Percentiles rank a stretch among this genome's conserved stretches.
phyloP scores from a whole-genome alignment of 2,797 vertebrate species.

The Sphenodon punctatus region DNA sequence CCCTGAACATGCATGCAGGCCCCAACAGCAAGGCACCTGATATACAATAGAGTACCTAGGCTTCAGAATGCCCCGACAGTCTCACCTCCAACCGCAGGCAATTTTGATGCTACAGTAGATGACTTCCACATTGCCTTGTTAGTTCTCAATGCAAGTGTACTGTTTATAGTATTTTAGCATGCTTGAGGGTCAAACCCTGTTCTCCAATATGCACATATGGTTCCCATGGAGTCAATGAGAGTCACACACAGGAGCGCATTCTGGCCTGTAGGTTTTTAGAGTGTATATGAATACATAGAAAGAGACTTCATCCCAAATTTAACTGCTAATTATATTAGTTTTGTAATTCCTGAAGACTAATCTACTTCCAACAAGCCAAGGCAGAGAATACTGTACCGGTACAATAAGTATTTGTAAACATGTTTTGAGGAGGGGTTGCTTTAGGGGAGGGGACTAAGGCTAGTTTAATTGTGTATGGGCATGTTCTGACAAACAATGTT shows the following conservation, averaged over 20 bases:
- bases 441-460: too few species aligned
- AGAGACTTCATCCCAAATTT: constrained; percentile 4
- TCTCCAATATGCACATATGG: not conserved
- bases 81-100: too few species aligned
- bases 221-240: not conserved
- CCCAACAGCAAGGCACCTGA: too few species aligned
- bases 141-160: not conserved
- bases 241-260: not conserved
- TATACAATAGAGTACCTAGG: too few species aligned
- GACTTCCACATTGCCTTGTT: not conserved
- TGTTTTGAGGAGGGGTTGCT: too few species aligned
- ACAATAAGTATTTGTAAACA: too few species aligned
- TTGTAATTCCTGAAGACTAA: constrained; percentile 14
- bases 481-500: too few species aligned
- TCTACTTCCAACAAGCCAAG: not conserved
- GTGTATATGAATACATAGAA: constrained; percentile 18
- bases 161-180: not conserved
- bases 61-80: too few species aligned
- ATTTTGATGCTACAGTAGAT: too few species aligned
- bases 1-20: too few species aligned
- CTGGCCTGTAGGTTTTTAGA: fast-evolving
- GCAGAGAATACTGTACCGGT: not conserved
- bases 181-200: not conserved
- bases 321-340: not conserved
- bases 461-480: too few species aligned